Evolutionary conservation across 1,140 invertebrate species (phyloP).

Genomic region (Physella acuta): DNA sequence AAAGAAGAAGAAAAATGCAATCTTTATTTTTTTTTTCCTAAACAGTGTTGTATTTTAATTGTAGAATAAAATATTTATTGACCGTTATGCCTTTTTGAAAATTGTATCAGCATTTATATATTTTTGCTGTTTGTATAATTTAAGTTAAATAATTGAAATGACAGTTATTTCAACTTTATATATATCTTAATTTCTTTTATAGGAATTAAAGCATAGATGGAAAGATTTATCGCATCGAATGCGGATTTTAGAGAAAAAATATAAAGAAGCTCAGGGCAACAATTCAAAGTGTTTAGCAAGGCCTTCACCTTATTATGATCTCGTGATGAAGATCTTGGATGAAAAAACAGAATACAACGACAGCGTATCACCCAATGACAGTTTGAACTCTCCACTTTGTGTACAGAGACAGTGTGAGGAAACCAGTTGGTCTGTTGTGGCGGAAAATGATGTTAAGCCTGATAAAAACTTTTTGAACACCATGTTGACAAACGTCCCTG

Average conservation of each 20-base stretch:
- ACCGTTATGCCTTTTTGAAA: background rate
- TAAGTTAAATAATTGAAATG: too few relatives aligned
- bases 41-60: background rate
- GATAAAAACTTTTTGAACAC: constrained; percentile 1
- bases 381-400: background rate
- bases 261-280: too few relatives aligned
- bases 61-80: background rate
- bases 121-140: too few relatives aligned
- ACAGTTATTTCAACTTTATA: background rate
- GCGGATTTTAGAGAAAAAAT: background rate
- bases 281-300: background rate
- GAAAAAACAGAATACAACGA: background rate
- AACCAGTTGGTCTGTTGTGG: background rate
- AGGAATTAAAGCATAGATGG: constrained; percentile 14
- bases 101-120: background rate
- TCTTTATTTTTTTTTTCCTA: background rate
- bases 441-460: constrained; percentile 6
- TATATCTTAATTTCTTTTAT: too few relatives aligned
- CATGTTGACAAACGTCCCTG: background rate
- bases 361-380: background rate
- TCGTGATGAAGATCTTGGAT: constrained; percentile 7
- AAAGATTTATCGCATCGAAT: constrained; percentile 7
- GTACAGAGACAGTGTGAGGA: too few relatives aligned
- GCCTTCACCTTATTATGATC: constrained; percentile 5
- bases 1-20: background rate